phyloP scores from a whole-genome alignment of 30 jellyfish, hydroid and myxozoan species.

The Hydractinia symbiolongicarpus region DNA sequence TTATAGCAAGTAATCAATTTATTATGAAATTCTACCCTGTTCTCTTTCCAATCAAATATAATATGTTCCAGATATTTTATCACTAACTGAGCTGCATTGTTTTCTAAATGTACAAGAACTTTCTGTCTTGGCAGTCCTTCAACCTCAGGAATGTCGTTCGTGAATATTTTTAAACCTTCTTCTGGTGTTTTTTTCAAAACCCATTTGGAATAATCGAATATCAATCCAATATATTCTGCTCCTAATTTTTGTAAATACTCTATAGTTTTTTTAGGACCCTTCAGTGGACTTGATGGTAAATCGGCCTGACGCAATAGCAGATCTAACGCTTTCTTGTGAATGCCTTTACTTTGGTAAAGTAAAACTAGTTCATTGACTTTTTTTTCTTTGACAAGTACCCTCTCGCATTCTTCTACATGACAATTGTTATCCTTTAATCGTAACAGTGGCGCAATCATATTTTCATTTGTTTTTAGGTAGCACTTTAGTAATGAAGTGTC shows the following conservation, averaged over 20 bases:
- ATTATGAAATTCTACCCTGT: slow-evolving; percentile 70
- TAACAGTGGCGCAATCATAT: slow-evolving; percentile 78
- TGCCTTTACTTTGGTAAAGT: slow-evolving; percentile 78
- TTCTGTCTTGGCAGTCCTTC: slow-evolving; percentile 72
- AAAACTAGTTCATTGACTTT: slow-evolving; percentile 74
- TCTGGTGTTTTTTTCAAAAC: slow-evolving; percentile 70
- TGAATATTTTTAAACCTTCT: slow-evolving; percentile 71
- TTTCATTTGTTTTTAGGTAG: slow-evolving; percentile 75
- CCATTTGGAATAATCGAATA: slow-evolving; percentile 72
- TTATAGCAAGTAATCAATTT: slow-evolving; percentile 58
- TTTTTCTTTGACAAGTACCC: slow-evolving; percentile 65
- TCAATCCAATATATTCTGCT: slow-evolving; percentile 48
- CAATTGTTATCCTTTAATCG: slow-evolving; percentile 74
- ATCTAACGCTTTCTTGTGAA: slow-evolving; percentile 86
- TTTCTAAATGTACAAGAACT: slow-evolving; percentile 61
- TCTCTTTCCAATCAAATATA: slow-evolving; percentile 81
- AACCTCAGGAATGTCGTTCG: slow-evolving; percentile 72
- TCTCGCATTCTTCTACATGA: slow-evolving; percentile 89
- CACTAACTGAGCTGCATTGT: slow-evolving; percentile 49
- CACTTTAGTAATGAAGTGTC: slow-evolving; percentile 86
- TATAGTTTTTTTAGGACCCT: slow-evolving; percentile 69
- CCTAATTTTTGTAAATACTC: slow-evolving; percentile 76
- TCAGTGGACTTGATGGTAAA: slow-evolving; percentile 52
- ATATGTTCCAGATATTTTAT: slow-evolving; percentile 68
- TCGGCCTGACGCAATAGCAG: slow-evolving; percentile 76